These are phyloP conservation scores for Parapsyche elsis DNA, from an alignment of 1,140 invertebrate genomes.

Conservation along the genomic window DNA sequence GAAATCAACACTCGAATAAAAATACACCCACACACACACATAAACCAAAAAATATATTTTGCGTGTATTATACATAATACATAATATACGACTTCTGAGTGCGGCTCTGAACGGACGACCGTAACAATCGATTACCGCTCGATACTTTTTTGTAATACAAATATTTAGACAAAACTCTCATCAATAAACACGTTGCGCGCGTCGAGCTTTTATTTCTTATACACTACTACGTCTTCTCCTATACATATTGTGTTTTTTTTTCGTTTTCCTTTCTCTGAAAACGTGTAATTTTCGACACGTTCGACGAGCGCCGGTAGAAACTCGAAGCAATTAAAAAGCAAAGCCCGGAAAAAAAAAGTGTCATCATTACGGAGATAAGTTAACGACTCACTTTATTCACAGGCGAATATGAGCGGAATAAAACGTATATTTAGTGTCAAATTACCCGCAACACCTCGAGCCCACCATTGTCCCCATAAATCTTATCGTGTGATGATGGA, in stretches of 20 bases:
- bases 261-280: neutral
- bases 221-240: too few species aligned
- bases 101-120: neutral
- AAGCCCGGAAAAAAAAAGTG: neutral
- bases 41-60: too few species aligned
- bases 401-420: neutral
- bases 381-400: neutral
- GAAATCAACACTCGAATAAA: too few species aligned
- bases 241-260: neutral
- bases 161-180: slow-evolving; percentile 41
- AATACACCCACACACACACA: too few species aligned
- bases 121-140: slow-evolving; percentile 31
- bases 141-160: slow-evolving; percentile 38
- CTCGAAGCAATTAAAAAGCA: neutral
- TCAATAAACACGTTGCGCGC: slow-evolving; percentile 28
- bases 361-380: too few species aligned
- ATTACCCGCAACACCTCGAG: slow-evolving; percentile 4
- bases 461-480: neutral
- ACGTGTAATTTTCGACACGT: slow-evolving; percentile 25
- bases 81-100: neutral
- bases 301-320: neutral
- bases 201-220: neutral
- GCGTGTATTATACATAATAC: too few species aligned
- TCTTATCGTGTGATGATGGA: slow-evolving; percentile 8
- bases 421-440: neutral